Evolutionary conservation across 2,113 vertebrate genomes (phyloP).

Genomic region (Larimichthys polyactis): DNA sequence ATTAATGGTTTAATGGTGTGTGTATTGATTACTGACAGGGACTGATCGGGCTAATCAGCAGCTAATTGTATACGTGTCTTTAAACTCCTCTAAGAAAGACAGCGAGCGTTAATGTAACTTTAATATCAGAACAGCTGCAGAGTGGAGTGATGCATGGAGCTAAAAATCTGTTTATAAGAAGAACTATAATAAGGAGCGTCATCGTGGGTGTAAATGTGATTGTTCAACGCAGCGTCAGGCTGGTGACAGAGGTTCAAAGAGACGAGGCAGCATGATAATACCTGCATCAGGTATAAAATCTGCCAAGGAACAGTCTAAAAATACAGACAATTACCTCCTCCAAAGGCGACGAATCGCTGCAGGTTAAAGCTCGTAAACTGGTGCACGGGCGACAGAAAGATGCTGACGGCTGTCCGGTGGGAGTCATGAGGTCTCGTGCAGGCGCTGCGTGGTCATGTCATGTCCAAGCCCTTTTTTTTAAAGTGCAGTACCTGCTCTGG

Average conservation of each 20-base stretch:
- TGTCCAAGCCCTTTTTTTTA: constrained; percentile 4
- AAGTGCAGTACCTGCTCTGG: not conserved
- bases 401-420: not conserved
- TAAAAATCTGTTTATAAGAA: no score
- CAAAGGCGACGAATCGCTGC: not conserved
- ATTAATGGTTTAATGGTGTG: no score
- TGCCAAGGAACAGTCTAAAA: no score
- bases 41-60: no score
- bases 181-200: no score
- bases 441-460: not conserved
- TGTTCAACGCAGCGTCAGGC: not conserved
- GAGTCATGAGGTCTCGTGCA: not conserved
- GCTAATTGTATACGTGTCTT: no score
- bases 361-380: not conserved
- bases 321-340: not conserved
- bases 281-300: not conserved
- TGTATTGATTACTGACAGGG: no score
- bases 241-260: not conserved
- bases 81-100: no score
- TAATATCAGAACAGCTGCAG: no score
- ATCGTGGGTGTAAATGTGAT: not conserved
- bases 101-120: no score
- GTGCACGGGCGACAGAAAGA: not conserved
- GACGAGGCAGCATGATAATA: no score
- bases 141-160: no score